Base-by-base conservation (phyloP, 2,113 vertebrate species). In the Proterorhinus semilunaris region DNA sequence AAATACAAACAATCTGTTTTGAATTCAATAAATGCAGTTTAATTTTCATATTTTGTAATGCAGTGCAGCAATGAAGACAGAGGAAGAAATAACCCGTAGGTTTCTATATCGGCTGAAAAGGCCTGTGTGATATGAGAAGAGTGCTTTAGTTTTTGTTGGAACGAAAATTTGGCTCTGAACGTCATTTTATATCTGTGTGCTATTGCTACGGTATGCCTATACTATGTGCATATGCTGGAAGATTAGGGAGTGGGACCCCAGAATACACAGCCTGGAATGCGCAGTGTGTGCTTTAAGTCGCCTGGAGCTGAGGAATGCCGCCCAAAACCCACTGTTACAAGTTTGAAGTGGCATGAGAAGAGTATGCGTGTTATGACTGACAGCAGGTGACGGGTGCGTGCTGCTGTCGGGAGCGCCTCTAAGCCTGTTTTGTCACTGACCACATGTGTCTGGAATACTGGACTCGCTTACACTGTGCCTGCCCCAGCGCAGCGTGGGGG, bases 241-340 rank as follows among this genome's bases (percentile, higher is more conserved):
- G 75, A 85, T 87, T 59, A 84, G 81, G 87, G 87, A 87, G 88
- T 87, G 88, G 87, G 70, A 86, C 75, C 86, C 75, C 72, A 86
- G 86, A 89, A 91, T 90, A 87, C 83, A 85, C 79, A 54, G 4
- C 8, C 16, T 78, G 86, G 87, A 90, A 91, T 91, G 86, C 77
- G 52, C 79, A 87, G 71, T 87, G 90, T 83, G 80, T 82, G 83
- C 86, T 88, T 87, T 72, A 79, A 72, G 82, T 67, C 16, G 79
- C 79, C 80, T 0, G 55, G 62, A 68, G 76, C 74, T 16, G 16
- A 73, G 66, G 86, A 89, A 88, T 88, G 83, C 77, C 74, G 80
- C 54, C 81, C 63, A 79, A 82, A 84, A 55, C 52, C 69, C 78
- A 82, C 82, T 83, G 72, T 78, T 79, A 68, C 68, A 65, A 74